Conservation (phyloP, 2,797 vertebrate genomes). For the Characodon lateralis region DNA sequence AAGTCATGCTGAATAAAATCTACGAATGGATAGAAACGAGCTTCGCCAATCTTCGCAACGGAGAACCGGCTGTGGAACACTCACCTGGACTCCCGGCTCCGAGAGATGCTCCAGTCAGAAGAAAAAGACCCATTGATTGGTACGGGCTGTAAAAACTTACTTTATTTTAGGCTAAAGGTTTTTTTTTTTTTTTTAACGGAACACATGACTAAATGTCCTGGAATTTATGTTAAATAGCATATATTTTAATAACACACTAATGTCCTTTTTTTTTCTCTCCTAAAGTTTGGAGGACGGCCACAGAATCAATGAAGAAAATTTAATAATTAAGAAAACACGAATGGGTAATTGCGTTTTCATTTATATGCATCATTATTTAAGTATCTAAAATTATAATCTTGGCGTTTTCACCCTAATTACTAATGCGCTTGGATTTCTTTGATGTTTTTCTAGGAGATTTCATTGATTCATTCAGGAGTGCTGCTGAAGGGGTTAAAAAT, state of each 20-base stretch:
- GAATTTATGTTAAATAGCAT: not conserved
- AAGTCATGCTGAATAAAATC: slow-evolving; percentile 84
- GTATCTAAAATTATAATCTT: not conserved
- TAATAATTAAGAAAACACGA: slow-evolving; percentile 77
- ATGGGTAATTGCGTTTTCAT: slow-evolving; percentile 73
- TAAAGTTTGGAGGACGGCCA: slow-evolving; percentile 79
- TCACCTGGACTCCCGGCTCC: slow-evolving; percentile 43
- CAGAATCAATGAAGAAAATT: slow-evolving; percentile 63
- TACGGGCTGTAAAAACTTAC: slow-evolving; percentile 35
- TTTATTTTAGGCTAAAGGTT: not conserved
- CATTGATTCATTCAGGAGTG: slow-evolving; percentile 78
- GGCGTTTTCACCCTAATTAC: not conserved
- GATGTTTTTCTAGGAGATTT: slow-evolving; percentile 70
- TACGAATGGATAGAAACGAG: slow-evolving; percentile 82
- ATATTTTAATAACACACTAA: too few relatives aligned
- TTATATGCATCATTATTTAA: fast-evolving
- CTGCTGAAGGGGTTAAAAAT: slow-evolving; percentile 80
- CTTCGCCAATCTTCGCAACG: slow-evolving; percentile 78
- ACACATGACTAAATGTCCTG: not conserved
- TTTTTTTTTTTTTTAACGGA: not conserved
- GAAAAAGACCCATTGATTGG: slow-evolving; percentile 75
- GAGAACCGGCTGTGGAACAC: slow-evolving; percentile 65
- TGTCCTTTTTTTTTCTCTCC: slow-evolving; percentile 2
- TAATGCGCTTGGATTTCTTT: not conserved
- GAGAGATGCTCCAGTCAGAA: slow-evolving; percentile 50